phyloP scores from a whole-genome alignment of 1,140 invertebrate genomes.

The Paralvinella palmiformis region DNA sequence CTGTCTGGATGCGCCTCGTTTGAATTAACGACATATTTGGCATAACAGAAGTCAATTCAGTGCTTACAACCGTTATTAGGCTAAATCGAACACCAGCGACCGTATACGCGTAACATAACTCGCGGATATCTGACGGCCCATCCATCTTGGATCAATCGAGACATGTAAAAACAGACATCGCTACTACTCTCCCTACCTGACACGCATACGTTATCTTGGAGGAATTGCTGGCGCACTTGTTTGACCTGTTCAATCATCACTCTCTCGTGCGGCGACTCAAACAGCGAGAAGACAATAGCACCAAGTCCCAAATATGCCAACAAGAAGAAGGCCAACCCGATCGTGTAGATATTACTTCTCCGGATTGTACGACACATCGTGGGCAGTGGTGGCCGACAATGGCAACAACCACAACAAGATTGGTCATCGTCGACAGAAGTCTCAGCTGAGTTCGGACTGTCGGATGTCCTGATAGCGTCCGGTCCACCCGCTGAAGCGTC shows the following conservation, averaged over 20 bases:
- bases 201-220: not conserved
- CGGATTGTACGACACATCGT: not conserved
- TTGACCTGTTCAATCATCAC: not conserved
- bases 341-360: conserved; percentile 2
- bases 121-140: too few species aligned
- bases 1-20: too few species aligned
- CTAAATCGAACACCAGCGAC: too few species aligned
- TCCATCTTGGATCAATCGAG: too few species aligned
- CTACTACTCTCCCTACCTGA: not conserved
- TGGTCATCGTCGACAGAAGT: not conserved
- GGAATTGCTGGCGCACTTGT: not conserved
- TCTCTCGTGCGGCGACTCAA: conserved; percentile 7
- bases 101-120: too few species aligned
- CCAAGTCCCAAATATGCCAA: conserved; percentile 3
- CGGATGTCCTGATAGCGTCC: too few species aligned
- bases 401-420: conserved; percentile 3
- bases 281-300: conserved; percentile 4
- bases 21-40: too few species aligned
- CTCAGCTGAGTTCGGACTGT: not conserved
- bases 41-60: too few species aligned
- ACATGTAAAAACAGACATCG: too few species aligned
- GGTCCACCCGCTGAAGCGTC: too few species aligned
- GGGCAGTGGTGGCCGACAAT: not conserved
- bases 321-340: conserved; percentile 1
- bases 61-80: too few species aligned